Conservation (phyloP, 1,140 invertebrate species). For the Drosophila setifemur region DNA sequence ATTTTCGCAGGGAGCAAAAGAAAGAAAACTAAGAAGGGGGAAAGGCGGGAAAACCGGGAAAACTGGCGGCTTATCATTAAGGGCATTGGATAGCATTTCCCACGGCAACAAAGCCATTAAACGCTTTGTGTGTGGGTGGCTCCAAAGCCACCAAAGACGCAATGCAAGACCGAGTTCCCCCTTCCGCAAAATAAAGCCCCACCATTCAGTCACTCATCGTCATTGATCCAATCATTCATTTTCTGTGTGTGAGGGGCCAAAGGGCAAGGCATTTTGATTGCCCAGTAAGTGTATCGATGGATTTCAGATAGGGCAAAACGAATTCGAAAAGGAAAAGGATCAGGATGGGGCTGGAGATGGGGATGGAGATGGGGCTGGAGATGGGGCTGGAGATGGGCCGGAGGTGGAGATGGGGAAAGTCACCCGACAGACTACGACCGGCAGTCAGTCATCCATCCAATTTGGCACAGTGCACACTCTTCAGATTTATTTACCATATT, state of each 20-base stretch:
- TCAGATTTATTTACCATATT: too few relatives aligned
- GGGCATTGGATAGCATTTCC: slow-evolving; percentile 47
- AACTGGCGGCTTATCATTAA: slow-evolving; percentile 41
- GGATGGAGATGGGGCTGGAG: too few relatives aligned
- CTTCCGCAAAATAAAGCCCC: slow-evolving; percentile 7
- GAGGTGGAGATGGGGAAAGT: too few relatives aligned
- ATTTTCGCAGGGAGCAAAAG: slow-evolving; percentile 50
- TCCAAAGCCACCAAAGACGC: slow-evolving; percentile 3
- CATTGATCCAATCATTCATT: slow-evolving; percentile 74
- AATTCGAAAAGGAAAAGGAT: background rate
- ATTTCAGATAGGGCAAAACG: background rate
- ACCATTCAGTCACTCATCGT: slow-evolving; percentile 50
- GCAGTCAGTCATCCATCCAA: slow-evolving; percentile 16
- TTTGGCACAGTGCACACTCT: slow-evolving; percentile 13
- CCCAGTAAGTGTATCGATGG: slow-evolving; percentile 21
- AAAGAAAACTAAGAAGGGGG: background rate
- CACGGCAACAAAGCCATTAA: slow-evolving; percentile 70
- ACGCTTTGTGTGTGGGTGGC: slow-evolving; percentile 29
- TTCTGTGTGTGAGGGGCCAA: slow-evolving; percentile 12
- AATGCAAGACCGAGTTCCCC: background rate
- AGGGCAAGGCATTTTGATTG: slow-evolving; percentile 49
- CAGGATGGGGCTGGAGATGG: too few relatives aligned
- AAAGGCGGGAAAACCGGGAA: background rate
- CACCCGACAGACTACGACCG: slow-evolving; percentile 4
- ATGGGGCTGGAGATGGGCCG: too few relatives aligned